Base-by-base conservation (phyloP, 2,888 invertebrate genomes). In the Megaustenia siamemsis region DNA sequence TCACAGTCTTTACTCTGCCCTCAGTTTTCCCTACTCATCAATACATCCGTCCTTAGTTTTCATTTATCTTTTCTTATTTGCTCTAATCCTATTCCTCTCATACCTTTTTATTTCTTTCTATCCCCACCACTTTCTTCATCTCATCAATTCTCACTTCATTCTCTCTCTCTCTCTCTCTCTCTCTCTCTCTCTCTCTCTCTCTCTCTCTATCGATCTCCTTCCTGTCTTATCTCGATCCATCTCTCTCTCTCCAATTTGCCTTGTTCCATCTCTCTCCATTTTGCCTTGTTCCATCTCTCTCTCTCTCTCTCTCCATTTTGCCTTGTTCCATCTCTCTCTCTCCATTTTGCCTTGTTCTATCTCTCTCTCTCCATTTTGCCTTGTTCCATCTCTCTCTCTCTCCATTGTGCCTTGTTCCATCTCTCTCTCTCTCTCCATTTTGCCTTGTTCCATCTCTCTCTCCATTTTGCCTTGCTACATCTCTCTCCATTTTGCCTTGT, bases 151-250 rank as follows among this genome's bases (percentile, higher is more conserved):
- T n/a, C n/a, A 5, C 60, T 10, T 60, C 60, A 18, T 5, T n/a
- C n/a, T 60, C 60, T 60, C 60, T 15, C n/a, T 60, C 60, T 60
- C 60, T 60, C 60, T 60, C n/a, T 60, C 60, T 60, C 18, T 60
- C 60, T 60, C 18, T 5, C n/a, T n/a, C n/a, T 60, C 24, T 60
- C 60, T 60, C 60, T 60, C 60, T 60, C 60, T 60, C n/a, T 15
- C 18, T 15, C n/a, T 60, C 60, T 60, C 60, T 60, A 5, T 60
- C 24, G 18, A n/a, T 60, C 60, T 60, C 60, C 24, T 24, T 60
- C 60, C 24, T 24, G 5, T 24, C 24, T 24, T 60, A 10, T 60
- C 60, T 60, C 60, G 10, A 5, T 8, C 24, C 60, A 18, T 21
- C 24, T 21, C 60, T 60, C 60, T 60, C 24, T 60, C 60, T 60